Evolutionary conservation across 2,113 vertebrate species (phyloP).

Genomic region (Vulpes vulpes): DNA sequence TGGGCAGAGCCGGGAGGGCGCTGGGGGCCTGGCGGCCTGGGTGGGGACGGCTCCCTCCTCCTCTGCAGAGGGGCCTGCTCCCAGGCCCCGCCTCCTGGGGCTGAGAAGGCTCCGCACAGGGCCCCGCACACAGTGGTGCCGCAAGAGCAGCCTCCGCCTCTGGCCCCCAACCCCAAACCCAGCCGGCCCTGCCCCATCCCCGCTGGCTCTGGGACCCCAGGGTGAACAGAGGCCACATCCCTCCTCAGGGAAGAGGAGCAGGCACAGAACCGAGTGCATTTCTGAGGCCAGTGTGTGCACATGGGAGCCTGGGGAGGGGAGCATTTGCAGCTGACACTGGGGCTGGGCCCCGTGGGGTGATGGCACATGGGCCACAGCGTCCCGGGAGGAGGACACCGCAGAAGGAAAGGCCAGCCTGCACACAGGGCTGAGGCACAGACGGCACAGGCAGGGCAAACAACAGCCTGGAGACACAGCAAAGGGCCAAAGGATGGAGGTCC

Average conservation of each 20-base stretch:
- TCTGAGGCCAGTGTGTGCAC: background rate
- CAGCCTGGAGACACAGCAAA: background rate
- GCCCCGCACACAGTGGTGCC: background rate
- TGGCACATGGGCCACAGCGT: too few relatives aligned
- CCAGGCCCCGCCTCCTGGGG: background rate
- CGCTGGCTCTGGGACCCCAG: background rate
- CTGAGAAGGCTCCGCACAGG: background rate
- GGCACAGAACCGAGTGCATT: background rate
- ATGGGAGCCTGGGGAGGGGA: fast-evolving
- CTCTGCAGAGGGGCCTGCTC: background rate
- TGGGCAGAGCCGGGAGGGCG: background rate
- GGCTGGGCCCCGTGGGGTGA: background rate
- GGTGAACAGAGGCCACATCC: background rate
- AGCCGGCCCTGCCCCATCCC: fast-evolving
- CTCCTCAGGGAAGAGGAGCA: background rate
- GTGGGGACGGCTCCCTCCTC: fast-evolving
- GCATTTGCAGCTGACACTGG: background rate
- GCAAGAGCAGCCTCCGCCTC: background rate
- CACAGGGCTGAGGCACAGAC: background rate
- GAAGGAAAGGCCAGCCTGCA: background rate
- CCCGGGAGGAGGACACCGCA: background rate
- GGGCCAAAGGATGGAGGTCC: background rate
- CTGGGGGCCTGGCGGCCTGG: background rate
- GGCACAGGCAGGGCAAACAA: background rate
- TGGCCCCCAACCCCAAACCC: background rate